phyloP scores from a whole-genome alignment of 1,140 invertebrate genomes.

The Ylistrum balloti region DNA sequence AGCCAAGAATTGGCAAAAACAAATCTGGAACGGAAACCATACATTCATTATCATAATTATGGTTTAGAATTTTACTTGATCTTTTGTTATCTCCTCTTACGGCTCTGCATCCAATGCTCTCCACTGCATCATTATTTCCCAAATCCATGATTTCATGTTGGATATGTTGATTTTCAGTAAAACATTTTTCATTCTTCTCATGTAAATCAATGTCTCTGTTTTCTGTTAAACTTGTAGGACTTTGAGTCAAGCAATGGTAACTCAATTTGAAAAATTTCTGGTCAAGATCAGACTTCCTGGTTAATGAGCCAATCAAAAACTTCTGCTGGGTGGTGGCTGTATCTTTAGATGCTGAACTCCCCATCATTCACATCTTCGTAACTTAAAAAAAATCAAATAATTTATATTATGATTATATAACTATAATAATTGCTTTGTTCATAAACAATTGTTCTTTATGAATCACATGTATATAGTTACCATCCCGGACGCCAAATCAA shows the following conservation, averaged over 20 bases:
- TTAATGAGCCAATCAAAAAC: constrained; percentile 54
- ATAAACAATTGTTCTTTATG: no score
- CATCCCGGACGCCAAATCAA: no score
- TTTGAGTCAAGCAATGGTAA: background rate
- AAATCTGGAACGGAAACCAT: background rate
- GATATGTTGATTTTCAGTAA: background rate
- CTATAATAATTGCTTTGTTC: no score
- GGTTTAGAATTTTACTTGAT: background rate
- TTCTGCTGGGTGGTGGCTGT: constrained; percentile 14
- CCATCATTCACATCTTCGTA: background rate
- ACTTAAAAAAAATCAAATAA: background rate
- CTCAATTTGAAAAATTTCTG: constrained; percentile 49
- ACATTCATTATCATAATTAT: background rate
- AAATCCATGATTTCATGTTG: no score
- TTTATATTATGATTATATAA: no score
- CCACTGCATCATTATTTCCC: background rate
- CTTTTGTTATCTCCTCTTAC: background rate
- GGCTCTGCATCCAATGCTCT: background rate
- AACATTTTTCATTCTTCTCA: background rate
- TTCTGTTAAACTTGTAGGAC: background rate
- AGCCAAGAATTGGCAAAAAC: constrained; percentile 61
- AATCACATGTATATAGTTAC: no score
- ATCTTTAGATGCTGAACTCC: constrained; percentile 50
- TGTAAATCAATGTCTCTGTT: background rate
- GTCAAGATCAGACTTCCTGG: constrained; percentile 46